Evolutionary conservation across 2,888 invertebrate genomes (phyloP), one percentile per base, ranked within the genome.

Genomic region (Athalia circularis): DNA sequence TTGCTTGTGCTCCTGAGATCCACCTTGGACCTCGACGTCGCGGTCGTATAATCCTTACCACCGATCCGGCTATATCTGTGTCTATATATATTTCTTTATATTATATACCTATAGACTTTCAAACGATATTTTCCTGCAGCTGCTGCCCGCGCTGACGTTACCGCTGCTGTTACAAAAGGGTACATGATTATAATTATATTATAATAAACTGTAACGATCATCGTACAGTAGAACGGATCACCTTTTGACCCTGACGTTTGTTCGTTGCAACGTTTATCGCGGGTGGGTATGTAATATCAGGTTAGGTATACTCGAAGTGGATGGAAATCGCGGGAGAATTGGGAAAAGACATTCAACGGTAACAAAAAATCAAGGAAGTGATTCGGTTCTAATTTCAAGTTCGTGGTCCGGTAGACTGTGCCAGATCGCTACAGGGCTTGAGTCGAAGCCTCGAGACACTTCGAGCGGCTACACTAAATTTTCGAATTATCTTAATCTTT

Each of bases 401-500:
- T 29, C 29, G 29, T 2, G 29, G 2, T 29, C 29, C 2, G 29
- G 29, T 29, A 29, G 29, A 29, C 29, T 29, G 77, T 70, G 74
- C 80, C 82, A 82, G 65, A 48, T 65, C 48, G 29, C 68, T 29
- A 29, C 29, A 29, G 29, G 52, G 9, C 68, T 54, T 50, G 50
- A 54, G 48, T 47, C 29, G n/a, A 67, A 67, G 48, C 87, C 79
- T 83, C 80, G 86, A 84, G 86, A 88, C 86, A 88, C 87, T 87
- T 86, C 84, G 83, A 87, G 29, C 29, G 29, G 29, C 79, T 87
- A 86, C 87, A 86, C 87, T 88, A 88, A 88, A 87, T 87, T 88
- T 87, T 86, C 87, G 87, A 88, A 88, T 89, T 89, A 90, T 90
- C 90, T 90, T 88, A 89, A 89, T 90, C 90, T 90, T 88, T 87